Evolutionary conservation across 2,113 vertebrate species (phyloP).

Genomic region (Chaetorhynchus papuensis): DNA sequence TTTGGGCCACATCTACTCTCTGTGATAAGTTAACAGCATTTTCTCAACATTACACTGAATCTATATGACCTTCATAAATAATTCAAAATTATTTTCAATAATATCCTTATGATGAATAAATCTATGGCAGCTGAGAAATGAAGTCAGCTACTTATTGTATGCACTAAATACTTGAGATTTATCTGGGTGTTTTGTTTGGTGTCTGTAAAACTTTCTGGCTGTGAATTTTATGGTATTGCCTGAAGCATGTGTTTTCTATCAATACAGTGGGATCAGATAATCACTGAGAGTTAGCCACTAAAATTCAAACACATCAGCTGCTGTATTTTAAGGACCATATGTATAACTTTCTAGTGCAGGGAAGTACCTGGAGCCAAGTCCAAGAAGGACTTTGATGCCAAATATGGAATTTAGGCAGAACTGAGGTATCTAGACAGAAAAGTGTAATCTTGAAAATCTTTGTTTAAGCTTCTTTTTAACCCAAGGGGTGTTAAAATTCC

Average conservation of each 20-base stretch:
- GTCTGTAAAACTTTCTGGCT: not conserved
- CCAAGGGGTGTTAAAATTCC: not conserved
- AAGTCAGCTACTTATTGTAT: not conserved
- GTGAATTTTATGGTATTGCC: constrained; percentile 5
- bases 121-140: not conserved
- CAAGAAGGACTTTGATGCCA: not conserved
- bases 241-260: not conserved
- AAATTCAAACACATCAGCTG: not conserved
- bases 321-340: not conserved
- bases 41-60: not conserved
- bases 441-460: not conserved
- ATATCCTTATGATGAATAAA: not conserved
- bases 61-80: not conserved
- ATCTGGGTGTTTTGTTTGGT: not conserved
- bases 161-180: not conserved
- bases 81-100: not conserved
- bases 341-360: not conserved
- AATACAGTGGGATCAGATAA: constrained; percentile 5
- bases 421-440: not conserved
- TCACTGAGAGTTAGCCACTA: not conserved
- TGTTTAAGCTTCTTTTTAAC: not conserved
- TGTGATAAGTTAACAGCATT: not conserved
- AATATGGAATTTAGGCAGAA: not conserved
- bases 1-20: not conserved
- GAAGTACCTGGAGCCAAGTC: not conserved